Conservation (phyloP, 2,797 vertebrate genomes). For the Balearica regulorum region DNA sequence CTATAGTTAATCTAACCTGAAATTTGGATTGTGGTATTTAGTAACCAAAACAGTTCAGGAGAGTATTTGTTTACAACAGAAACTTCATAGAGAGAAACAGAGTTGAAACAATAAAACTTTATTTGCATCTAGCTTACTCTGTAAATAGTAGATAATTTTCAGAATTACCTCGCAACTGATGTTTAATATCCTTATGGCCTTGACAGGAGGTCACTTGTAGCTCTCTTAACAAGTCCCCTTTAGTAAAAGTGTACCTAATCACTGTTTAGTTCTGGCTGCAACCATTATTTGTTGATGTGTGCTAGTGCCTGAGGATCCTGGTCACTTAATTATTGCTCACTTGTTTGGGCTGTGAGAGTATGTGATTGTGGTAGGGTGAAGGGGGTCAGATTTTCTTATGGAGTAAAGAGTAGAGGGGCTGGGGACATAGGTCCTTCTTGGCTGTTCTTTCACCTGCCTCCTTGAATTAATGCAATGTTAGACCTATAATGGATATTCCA, state of each 20-base stretch:
- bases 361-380: not conserved
- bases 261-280: not conserved
- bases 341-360: not conserved
- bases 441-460: not conserved
- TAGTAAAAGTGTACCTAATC: not conserved
- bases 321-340: not conserved
- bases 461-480: not conserved
- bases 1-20: not conserved
- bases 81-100: not conserved
- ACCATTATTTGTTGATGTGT: fast-evolving
- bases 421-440: not conserved
- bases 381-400: not conserved
- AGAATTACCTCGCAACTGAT: not conserved
- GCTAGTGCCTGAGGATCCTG: not conserved
- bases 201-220: not conserved
- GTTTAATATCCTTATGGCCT: not conserved
- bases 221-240: not conserved
- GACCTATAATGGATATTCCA: not conserved
- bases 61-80: not conserved
- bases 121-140: not conserved
- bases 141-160: not conserved
- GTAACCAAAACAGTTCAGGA: not conserved
- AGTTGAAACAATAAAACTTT: not conserved
- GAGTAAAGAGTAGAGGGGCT: not conserved
- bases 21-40: not conserved